A percentile compares a stretch with the other conserved stretches of the same genome.
Conservation (phyloP, 2,888 invertebrate genomes). For the Schizotus pectinicornis region DNA sequence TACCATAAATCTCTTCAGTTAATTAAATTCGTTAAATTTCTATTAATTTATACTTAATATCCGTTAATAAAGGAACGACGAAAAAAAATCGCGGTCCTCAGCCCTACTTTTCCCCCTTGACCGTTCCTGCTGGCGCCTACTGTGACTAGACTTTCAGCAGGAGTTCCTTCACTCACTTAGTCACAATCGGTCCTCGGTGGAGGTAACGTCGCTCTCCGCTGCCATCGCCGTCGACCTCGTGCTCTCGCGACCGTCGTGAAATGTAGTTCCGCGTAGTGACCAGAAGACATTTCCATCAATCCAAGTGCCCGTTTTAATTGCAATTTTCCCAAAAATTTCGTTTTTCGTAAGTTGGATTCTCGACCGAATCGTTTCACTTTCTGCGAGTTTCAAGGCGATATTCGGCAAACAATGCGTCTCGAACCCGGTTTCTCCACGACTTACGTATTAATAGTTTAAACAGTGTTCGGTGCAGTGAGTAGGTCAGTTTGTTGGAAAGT, state of each 20-base stretch:
- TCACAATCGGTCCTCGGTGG: constrained; percentile 20
- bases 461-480: no score
- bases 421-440: background rate
- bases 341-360: background rate
- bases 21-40: background rate
- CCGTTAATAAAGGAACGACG: no score
- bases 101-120: constrained; percentile 23
- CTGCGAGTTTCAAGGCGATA: background rate
- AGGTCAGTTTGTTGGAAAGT: no score
- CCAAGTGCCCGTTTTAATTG: background rate
- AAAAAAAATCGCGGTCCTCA: constrained; percentile 6
- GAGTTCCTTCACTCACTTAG: constrained; percentile 15
- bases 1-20: background rate
- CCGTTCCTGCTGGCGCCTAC: constrained; percentile 5
- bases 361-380: no score
- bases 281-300: constrained; percentile 20
- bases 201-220: constrained; percentile 20
- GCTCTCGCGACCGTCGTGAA: constrained; percentile 25
- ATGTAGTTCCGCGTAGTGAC: constrained; percentile 33
- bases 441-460: no score
- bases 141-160: constrained; percentile 3
- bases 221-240: constrained; percentile 32
- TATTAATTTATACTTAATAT: background rate
- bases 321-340: background rate
- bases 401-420: background rate